Evolutionary conservation across 2,113 vertebrate genomes (phyloP).

Genomic region (Carassius gibelio): DNA sequence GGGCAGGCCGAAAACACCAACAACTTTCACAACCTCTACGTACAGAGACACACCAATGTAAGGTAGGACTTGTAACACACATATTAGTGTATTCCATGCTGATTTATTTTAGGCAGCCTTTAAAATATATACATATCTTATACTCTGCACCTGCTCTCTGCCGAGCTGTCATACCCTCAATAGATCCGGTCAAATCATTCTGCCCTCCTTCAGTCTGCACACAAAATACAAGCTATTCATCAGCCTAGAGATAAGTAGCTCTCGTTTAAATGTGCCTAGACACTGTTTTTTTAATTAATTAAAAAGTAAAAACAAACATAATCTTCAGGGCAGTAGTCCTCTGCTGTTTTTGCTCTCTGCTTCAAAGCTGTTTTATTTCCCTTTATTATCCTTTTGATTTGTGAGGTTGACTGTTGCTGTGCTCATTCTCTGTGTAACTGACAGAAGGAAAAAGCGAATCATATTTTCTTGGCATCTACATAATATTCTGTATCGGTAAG

Average conservation of each 20-base stretch:
- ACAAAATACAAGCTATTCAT: conserved; percentile 35
- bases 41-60: conserved; percentile 96
- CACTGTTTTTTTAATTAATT: neutral
- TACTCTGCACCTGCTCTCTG: neutral
- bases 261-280: neutral
- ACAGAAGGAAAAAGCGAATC: conserved; percentile 4
- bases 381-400: conserved; percentile 48
- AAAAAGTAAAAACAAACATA: conserved; percentile 2
- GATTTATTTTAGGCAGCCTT: neutral
- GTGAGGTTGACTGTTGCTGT: neutral
- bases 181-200: conserved; percentile 7
- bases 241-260: conserved; percentile 20
- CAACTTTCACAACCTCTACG: conserved; percentile 98
- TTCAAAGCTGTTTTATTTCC: conserved; percentile 10
- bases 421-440: conserved; percentile 29
- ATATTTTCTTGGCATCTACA: neutral
- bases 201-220: conserved; percentile 19
- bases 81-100: neutral
- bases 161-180: neutral
- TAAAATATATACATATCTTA: neutral
- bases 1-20: conserved; percentile 94
- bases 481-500: neutral
- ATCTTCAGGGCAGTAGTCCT: conserved; percentile 1
- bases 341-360: conserved; percentile 18
- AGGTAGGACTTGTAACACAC: conserved; percentile 75